A percentile compares a stretch with the other conserved stretches of the same genome.
Conservation (phyloP, 2,888 invertebrate species). For the Amitus sp. region DNA sequence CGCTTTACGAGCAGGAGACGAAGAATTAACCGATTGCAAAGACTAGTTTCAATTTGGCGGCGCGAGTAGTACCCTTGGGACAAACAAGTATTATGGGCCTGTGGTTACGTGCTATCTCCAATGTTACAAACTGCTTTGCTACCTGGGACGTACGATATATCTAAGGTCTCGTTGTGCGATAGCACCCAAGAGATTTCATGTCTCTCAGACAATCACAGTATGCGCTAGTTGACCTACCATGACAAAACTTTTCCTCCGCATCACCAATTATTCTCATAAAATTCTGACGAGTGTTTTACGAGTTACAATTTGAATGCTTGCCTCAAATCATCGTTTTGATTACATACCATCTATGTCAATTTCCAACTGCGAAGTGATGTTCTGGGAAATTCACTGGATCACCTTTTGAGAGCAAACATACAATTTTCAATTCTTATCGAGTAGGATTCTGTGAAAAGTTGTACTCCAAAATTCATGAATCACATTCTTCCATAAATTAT, state of each 20-base stretch:
- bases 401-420: no score
- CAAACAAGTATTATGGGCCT: conserved; percentile 43
- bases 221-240: conserved; percentile 24
- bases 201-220: conserved; percentile 54
- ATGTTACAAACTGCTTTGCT: conserved; percentile 42
- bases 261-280: background rate
- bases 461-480: no score
- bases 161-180: conserved; percentile 47
- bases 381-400: no score
- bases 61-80: conserved; percentile 52
- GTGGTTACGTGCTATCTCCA: conserved; percentile 42
- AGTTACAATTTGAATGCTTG: no score
- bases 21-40: conserved; percentile 60
- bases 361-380: no score
- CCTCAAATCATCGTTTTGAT: no score
- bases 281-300: no score
- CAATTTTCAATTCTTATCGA: no score
- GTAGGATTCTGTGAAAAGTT: no score
- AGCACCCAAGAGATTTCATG: conserved; percentile 51
- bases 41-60: conserved; percentile 61
- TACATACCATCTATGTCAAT: no score
- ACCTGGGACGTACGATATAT: conserved; percentile 44
- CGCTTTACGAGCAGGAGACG: conserved; percentile 33
- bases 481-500: no score
- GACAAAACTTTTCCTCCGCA: background rate